Base-by-base conservation (phyloP, 2,888 invertebrate species). In the Dastarcus helophoroides region DNA sequence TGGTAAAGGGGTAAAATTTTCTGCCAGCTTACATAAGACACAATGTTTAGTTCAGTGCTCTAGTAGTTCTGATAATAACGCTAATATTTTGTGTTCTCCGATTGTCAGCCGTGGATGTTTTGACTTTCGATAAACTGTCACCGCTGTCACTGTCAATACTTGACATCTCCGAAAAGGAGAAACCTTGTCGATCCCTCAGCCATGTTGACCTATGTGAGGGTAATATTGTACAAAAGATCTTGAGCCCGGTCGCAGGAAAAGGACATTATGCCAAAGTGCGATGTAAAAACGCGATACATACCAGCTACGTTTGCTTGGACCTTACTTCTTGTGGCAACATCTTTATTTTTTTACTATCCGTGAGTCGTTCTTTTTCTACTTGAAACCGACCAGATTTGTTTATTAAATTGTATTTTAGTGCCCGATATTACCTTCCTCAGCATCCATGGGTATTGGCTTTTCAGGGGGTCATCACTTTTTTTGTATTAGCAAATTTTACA, bases 241-340 rank as follows among this genome's bases (percentile, higher is more conserved):
- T 56, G 53, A 54, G 47, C 44, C 44, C 41, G 44, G 38, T 38
- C 42, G 32, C 40, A 44, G 40, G 44, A 40, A 42, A 41, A 44
- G 36, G 50, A 56, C 63, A 72, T 65, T 67, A 90, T 90, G 90
- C 85, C 89, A 77, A 88, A 83, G 83, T 91, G 91, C 75, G 89
- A 89, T 74, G 79, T 86, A 65, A 86, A 88, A 69, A 89, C 90
- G 67, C 85, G 89, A 73, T 89, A 88, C 70, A 79, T 94, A 73
- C 97, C 97, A 66, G 95, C 95, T 67, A 86, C 89, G 60, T 89
- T 93, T 73, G 95, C 97, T 62, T 98, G 97, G 97, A 80, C 84
- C 50, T 71, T 98, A 59, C 76, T 97, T 52, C 72, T 97, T 63
- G 82, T 81, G 60, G 86, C 91, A 51, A 94, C 94, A 51, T 80